phyloP scores from a whole-genome alignment of 2,888 invertebrate genomes.

The Ennomos fuscantarius region DNA sequence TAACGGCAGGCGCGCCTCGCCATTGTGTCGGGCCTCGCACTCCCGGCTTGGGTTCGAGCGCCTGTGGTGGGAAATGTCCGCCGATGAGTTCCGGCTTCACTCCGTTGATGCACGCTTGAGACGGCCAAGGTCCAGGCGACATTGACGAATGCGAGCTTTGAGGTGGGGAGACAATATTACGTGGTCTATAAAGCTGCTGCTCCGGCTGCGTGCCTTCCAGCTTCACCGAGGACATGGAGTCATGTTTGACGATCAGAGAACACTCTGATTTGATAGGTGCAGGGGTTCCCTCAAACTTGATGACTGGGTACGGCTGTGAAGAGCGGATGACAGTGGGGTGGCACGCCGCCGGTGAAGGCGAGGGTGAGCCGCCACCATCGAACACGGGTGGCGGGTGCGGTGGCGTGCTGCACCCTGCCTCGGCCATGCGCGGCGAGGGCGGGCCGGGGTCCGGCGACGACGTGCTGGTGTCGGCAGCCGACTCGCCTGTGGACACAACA shows the following conservation, averaged over 20 bases:
- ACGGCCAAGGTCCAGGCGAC: constrained; percentile 82
- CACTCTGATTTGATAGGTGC: constrained; percentile 66
- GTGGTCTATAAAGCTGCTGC: constrained; percentile 69
- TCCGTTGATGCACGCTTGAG: constrained; percentile 89
- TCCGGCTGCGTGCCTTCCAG: constrained; percentile 67
- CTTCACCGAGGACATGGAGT: constrained; percentile 77
- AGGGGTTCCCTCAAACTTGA: constrained; percentile 84
- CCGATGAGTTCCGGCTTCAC: constrained; percentile 94
- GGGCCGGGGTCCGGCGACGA: constrained; percentile 96
- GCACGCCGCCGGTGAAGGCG: constrained; percentile 70
- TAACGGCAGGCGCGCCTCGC: constrained; percentile 93
- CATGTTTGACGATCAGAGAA: constrained; percentile 60
- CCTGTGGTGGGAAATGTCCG: constrained; percentile 81
- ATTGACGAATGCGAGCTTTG: constrained; percentile 68
- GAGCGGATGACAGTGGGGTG: constrained; percentile 85
- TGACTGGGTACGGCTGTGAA: constrained; percentile 85
- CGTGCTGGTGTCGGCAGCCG: constrained; percentile 96
- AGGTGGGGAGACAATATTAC: constrained; percentile 74
- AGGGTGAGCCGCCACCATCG: constrained; percentile 78
- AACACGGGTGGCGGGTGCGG: constrained; percentile 84
- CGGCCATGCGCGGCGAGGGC: constrained; percentile 92
- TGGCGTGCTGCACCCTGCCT: constrained; percentile 87
- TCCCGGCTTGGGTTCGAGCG: constrained; percentile 70
- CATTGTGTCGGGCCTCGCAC: constrained; percentile 73
- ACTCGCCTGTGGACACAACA: constrained; percentile 89